Evolutionary conservation across 1,140 invertebrate genomes (phyloP), one percentile per base, ranked within the genome.

Genomic region (Drosophila subpulchrella): DNA sequence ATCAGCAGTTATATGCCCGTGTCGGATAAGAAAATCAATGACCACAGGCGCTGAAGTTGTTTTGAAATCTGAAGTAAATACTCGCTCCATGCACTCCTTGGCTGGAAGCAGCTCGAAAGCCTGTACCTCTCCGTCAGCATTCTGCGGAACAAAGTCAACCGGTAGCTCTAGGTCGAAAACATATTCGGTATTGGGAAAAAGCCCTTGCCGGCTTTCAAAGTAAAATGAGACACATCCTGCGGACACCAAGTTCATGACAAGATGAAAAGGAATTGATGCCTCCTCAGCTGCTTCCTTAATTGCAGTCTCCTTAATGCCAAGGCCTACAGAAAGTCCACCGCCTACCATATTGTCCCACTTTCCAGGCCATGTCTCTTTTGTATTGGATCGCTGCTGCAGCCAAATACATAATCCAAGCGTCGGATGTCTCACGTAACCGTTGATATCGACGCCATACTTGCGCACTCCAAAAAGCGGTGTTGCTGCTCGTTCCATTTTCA

Each of bases 291-390:
- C 97, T 92, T 99, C 98, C 92, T 98, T 98, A 74, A 96, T 94
- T 17, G 97, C 97, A 51, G 97, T 98, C 92, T 98, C 97, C 57
- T 96, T 92, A 48, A 98, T 96, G 32, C 96, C 95, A 92, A 96
- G 96, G 10, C 97, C 97, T 42, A 97, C 97, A 48, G 97, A 96
- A 38, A 99, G 92, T 12, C 98, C 98, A 61, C 98, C 98, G 75
- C 97, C 97, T 6, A 98, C 97, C 96, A 98, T 97, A 89, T 98
- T 98, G 92, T 99, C 98, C 95, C 98, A 96, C 93, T 97, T 97
- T 54, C 97, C 96, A 58, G 98, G 98, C 96, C 97, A 99, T 24
- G 97, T 98, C 92, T 97, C 97, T 93, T 99, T 99, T 27, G 95
- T 97, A 54, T 95, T 94, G 66, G 97, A 97, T 81, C 98, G 94